Base-by-base conservation (phyloP, 2,797 vertebrate genomes). In the Phoeniculus purpureus region DNA sequence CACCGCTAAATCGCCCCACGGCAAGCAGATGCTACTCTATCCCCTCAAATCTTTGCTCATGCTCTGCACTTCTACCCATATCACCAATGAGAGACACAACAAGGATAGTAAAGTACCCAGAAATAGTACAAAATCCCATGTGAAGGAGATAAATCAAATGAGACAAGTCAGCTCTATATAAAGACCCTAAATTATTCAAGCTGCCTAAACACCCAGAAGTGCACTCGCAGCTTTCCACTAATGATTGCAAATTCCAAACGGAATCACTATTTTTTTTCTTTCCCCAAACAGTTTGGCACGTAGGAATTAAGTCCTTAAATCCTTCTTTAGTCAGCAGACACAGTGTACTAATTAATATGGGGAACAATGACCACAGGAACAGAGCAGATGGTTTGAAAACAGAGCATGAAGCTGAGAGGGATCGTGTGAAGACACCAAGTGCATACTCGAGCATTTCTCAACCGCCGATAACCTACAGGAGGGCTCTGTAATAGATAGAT, bases 131-230 rank as follows among this genome's bases (percentile, higher is more conserved):
- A 92, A 94, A 86, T 77, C 87, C 81, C 92, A 77, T 87, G 90
- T 77, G 85, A 92, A 86, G 43, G 70, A 74, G 75, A 94, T 86
- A 95, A 96, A 92, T 91, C 90, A 84, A 92, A 90, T 77, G 65
- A 94, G 92, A 85, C 92, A 95, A 95, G 92, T 92, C 95, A 94
- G 90, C 91, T 92, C 85, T 90, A 92, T 93, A 94, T 80, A 93
- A 95, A 95, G 81, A 51, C 68, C 66, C 61, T 95, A 88, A 95
- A 95, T 94, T 94, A 94, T 95, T 94, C 94, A 94, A 89, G 94
- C 85, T 95, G 91, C 94, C 84, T 91, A 93, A 95, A 95, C 91
- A 91, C 73, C 88, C 92, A 94, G 89, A 93, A 94, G 85, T 85
- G 84, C 83, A 81, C 89, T 93, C 83, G 26, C 83, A 95, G 91